Evolutionary conservation across 1,140 invertebrate species (phyloP).

Genomic region (Helicorthomorpha holstii): DNA sequence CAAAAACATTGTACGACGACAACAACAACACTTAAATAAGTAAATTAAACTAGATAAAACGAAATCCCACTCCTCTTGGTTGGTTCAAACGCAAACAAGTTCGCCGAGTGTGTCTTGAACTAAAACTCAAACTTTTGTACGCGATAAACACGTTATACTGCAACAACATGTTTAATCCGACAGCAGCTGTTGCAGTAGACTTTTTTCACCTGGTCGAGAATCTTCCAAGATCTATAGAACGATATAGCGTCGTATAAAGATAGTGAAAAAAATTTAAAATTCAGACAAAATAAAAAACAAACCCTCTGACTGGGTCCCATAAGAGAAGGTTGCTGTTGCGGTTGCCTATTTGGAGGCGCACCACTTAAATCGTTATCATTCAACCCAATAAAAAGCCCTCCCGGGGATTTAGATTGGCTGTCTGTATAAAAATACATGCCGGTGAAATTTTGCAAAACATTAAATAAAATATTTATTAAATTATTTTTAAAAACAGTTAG

Average conservation of each 20-base stretch:
- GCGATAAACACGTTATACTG: too few species aligned
- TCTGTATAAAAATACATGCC: not conserved
- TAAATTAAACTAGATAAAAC: too few species aligned
- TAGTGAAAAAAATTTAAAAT: not conserved
- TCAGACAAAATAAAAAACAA: too few species aligned
- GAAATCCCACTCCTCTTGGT: too few species aligned
- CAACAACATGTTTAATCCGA: too few species aligned
- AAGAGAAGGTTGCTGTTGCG: not conserved
- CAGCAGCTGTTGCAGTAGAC: not conserved
- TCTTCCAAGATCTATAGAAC: not conserved
- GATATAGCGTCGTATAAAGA: not conserved
- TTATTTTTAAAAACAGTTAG: not conserved
- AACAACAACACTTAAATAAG: too few species aligned
- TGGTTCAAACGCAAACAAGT: too few species aligned
- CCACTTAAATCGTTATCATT: not conserved
- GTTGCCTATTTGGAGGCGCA: not conserved
- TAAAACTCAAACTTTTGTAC: too few species aligned
- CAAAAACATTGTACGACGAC: too few species aligned
- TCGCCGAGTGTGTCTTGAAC: too few species aligned
- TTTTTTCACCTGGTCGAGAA: not conserved
- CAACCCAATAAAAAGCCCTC: not conserved
- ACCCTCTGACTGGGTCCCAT: too few species aligned
- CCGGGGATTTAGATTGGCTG: slow-evolving; percentile 3
- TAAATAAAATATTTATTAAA: not conserved
- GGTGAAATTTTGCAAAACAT: not conserved